These are phyloP conservation scores for Catonia carolina DNA, from an alignment of 2,888 invertebrate genomes.

Conservation along the genomic window DNA sequence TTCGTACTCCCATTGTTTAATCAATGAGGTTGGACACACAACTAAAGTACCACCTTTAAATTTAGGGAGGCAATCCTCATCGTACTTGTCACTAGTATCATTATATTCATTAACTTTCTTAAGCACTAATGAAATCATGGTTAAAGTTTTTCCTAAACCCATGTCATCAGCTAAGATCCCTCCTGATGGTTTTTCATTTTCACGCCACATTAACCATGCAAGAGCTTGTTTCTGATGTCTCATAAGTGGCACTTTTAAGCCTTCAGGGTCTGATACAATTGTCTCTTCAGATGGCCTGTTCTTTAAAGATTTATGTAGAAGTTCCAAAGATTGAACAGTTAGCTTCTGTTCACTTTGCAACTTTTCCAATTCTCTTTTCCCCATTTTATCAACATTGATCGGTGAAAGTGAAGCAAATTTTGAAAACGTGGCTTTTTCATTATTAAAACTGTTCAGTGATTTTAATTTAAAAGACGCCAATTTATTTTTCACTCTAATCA, in stretches of 20 bases:
- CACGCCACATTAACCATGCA: conserved; percentile 85
- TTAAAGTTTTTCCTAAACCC: conserved; percentile 78
- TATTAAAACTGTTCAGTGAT: not conserved
- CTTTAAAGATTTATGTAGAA: conserved; percentile 62
- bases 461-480: not conserved
- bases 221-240: conserved; percentile 79
- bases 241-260: conserved; percentile 63
- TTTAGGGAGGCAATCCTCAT: conserved; percentile 31
- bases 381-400: conserved; percentile 23
- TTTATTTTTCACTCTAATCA: conserved; percentile 46
- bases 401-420: not conserved
- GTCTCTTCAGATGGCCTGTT: conserved; percentile 57
- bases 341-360: conserved; percentile 59
- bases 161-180: conserved; percentile 83
- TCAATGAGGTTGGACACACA: conserved; percentile 84
- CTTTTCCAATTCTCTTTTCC: conserved; percentile 53
- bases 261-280: conserved; percentile 53
- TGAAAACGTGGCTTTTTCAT: not conserved
- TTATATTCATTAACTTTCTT: conserved; percentile 45
- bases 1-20: conserved; percentile 86
- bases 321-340: conserved; percentile 64
- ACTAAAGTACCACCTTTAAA: conserved; percentile 71
- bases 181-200: conserved; percentile 74
- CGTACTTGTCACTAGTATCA: conserved; percentile 30
- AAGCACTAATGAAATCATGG: conserved; percentile 69